A percentile compares a stretch with the other conserved stretches of the same genome.
Evolutionary conservation across 1,140 invertebrate species (phyloP).

Genomic region (Pantala flavescens): DNA sequence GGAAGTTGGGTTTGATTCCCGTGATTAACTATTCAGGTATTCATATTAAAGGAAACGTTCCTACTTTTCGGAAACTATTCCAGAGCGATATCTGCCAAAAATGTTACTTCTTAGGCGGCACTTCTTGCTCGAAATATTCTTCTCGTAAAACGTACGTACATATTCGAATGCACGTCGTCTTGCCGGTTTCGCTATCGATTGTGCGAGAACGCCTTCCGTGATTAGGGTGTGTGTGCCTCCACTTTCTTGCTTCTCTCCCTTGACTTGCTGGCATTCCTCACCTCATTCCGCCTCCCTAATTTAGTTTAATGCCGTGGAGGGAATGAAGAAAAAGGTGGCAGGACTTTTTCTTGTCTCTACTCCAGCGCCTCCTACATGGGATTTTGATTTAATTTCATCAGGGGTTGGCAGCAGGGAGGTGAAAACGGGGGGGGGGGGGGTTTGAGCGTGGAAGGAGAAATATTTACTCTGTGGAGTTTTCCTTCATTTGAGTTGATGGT

Average conservation of each 20-base stretch:
- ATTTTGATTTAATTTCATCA: conserved; percentile 11
- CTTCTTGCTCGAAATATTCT: no score
- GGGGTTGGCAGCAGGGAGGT: neutral
- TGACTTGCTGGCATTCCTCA: neutral
- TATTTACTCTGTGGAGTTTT: neutral
- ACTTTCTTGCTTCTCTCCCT: neutral
- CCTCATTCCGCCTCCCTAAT: neutral
- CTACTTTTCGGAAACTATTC: no score
- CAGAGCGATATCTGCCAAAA: no score
- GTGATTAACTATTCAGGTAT: no score
- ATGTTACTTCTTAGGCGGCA: no score
- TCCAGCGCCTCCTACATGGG: neutral
- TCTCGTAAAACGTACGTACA: no score
- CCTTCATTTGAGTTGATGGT: conserved; percentile 1
- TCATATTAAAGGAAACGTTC: no score
- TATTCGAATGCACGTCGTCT: no score
- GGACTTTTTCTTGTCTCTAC: neutral
- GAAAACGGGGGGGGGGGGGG: neutral
- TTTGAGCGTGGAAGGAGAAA: neutral
- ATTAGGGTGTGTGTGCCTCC: no score
- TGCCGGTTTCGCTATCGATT: no score
- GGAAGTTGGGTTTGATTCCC: no score
- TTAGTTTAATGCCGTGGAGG: neutral
- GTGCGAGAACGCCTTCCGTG: no score
- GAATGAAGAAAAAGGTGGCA: neutral